These are phyloP conservation scores for Platalea minor DNA, from an alignment of 2,797 vertebrate species.

Conservation along the genomic window DNA sequence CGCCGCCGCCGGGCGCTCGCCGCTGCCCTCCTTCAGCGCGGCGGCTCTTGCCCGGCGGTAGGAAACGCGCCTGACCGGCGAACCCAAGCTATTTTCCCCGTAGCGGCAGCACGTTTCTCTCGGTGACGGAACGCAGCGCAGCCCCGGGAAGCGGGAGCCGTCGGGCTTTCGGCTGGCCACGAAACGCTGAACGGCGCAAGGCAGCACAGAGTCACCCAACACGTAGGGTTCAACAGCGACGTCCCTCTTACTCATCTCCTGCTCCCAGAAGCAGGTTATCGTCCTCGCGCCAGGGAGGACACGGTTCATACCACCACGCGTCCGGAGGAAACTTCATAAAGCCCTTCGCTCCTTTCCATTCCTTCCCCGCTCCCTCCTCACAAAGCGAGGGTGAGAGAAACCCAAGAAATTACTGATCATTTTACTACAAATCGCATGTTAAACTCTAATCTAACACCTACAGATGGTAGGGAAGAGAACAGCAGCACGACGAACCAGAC, in stretches of 20 bases:
- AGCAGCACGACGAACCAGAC: neutral
- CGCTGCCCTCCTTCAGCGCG: neutral
- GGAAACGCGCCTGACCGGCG: neutral
- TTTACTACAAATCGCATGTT: fast-evolving
- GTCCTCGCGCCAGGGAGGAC: neutral
- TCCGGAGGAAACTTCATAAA: neutral
- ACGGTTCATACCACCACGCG: neutral
- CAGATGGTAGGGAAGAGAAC: neutral
- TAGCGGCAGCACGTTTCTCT: fast-evolving
- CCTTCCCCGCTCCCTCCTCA: neutral
- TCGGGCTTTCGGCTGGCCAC: neutral
- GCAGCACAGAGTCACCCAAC: neutral
- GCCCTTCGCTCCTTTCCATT: neutral
- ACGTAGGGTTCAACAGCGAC: fast-evolving
- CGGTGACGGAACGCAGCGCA: neutral
- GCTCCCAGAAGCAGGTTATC: neutral
- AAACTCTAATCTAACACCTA: neutral
- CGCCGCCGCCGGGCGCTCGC: fast-evolving
- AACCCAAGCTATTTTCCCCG: neutral
- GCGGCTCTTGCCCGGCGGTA: neutral
- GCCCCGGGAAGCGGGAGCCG: neutral
- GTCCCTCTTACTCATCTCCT: neutral
- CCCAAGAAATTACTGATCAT: neutral
- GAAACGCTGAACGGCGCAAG: fast-evolving
- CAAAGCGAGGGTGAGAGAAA: neutral